Base-by-base conservation (phyloP, 2,888 invertebrate genomes). In the Drosophila planitibia region DNA sequence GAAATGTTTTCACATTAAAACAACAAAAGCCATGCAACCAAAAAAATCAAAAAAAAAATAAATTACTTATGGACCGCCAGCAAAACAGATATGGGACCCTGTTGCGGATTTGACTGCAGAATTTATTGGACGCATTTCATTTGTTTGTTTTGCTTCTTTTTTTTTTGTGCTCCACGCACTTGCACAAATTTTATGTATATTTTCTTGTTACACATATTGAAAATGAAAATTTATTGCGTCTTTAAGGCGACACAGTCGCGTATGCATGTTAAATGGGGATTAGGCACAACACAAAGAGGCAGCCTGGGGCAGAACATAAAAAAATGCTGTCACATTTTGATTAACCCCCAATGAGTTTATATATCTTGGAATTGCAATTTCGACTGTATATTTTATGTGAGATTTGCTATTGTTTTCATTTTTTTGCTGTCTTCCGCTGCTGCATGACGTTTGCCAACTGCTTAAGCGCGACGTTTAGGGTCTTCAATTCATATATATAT, bases 171-270 rank as follows among this genome's bases (percentile, higher is more conserved):
- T 39, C 59, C 65, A 76, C 69, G 76, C 83, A 83, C 80, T 85
- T 82, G 82, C 75, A 28, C 7, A 54, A 57, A 61, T 52, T 49
- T 47, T 19, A 73, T 65, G 73, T 71, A 70, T 69, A 74, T 82
- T 74, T 83, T 44, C 82, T 65, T 74, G 82, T 85, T 85, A 82
- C 76, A 70, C 51, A 70, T 81, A 84, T 88, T 82, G 86, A 85
- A 85, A 87, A 87, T 86, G 87, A 85, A 79, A 88, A 87, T 87
- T 87, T 88, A 87, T 87, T 74, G 85, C 88, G 74, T 81, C 85
- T 85, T 88, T 74, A 86, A 80, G 85, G 78, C 88, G 88, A 86
- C 85, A 88, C 74, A 87, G 83, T 86, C 83, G 85, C 74, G 74
- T 76, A 76, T 84, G 86, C 76, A 82, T 84, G 83, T 73, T 81